phyloP scores from a whole-genome alignment of 1,140 invertebrate genomes.

The Panagrolaimus sp. region DNA sequence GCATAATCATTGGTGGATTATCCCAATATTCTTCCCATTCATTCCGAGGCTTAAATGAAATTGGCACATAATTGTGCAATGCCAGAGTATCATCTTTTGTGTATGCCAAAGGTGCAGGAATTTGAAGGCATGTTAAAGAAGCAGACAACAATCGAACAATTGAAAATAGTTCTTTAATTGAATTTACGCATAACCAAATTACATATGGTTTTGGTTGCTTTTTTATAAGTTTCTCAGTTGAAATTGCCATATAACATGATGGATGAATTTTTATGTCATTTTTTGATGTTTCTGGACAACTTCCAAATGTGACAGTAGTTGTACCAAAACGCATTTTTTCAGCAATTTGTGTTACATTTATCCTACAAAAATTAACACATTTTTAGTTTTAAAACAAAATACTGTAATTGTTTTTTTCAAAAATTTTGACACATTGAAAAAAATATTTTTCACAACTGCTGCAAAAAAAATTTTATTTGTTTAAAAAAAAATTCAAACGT shows the following conservation, averaged over 20 bases:
- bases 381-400: too few relatives aligned
- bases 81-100: background rate
- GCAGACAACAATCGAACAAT: slow-evolving; percentile 24
- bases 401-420: too few relatives aligned
- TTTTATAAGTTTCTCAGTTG: slow-evolving; percentile 9
- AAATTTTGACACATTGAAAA: too few relatives aligned
- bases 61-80: slow-evolving; percentile 8
- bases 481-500: too few relatives aligned
- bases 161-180: slow-evolving; percentile 34
- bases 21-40: slow-evolving; percentile 20
- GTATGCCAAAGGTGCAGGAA: background rate
- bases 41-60: background rate
- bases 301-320: slow-evolving; percentile 20
- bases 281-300: slow-evolving; percentile 1
- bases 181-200: slow-evolving; percentile 37
- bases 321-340: slow-evolving; percentile 33
- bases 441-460: too few relatives aligned
- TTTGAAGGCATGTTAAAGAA: background rate
- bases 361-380: background rate
- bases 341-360: slow-evolving; percentile 1
- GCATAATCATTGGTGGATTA: background rate
- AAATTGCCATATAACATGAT: slow-evolving; percentile 28
- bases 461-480: too few relatives aligned
- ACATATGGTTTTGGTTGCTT: slow-evolving; percentile 21
- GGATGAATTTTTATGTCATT: slow-evolving; percentile 20